Percentiles rank a stretch among this genome's conserved stretches.
These are phyloP conservation scores for Plagodis pulveraria DNA, from an alignment of 2,888 invertebrate species.

Conservation along the genomic window DNA sequence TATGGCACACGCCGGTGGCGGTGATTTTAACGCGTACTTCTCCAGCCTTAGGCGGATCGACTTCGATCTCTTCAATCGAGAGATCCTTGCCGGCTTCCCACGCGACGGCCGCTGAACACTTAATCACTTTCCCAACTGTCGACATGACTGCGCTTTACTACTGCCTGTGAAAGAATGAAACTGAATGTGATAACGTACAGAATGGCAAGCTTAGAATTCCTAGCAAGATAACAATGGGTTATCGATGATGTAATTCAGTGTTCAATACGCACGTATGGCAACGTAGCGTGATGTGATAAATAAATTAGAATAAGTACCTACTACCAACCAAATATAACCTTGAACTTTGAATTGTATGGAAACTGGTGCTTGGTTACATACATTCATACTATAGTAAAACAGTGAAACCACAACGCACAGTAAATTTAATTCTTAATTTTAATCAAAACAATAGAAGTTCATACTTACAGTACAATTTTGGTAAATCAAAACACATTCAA, in stretches of 20 bases:
- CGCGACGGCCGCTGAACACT: constrained; percentile 97
- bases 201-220: constrained; percentile 7
- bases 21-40: constrained; percentile 94
- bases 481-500: too few species aligned
- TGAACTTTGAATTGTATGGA: constrained; percentile 29
- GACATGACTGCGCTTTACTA: constrained; percentile 60
- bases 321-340: constrained; percentile 20
- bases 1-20: constrained; percentile 95
- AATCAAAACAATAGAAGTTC: too few species aligned
- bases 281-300: background rate
- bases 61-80: constrained; percentile 95
- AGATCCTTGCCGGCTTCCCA: constrained; percentile 97
- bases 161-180: constrained; percentile 50
- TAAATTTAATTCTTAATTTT: too few species aligned
- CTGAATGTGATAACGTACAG: constrained; percentile 9
- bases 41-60: constrained; percentile 96
- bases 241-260: constrained; percentile 40
- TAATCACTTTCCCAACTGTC: constrained; percentile 88
- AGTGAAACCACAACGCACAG: too few species aligned
- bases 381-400: too few species aligned
- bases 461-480: too few species aligned
- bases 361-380: too few species aligned
- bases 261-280: background rate
- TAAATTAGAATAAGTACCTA: background rate
- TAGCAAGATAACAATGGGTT: constrained; percentile 29